A percentile compares a stretch with the other conserved stretches of the same genome.
These are phyloP conservation scores for Conistra vaccinii DNA, from an alignment of 2,888 invertebrate genomes.

Conservation along the genomic window DNA sequence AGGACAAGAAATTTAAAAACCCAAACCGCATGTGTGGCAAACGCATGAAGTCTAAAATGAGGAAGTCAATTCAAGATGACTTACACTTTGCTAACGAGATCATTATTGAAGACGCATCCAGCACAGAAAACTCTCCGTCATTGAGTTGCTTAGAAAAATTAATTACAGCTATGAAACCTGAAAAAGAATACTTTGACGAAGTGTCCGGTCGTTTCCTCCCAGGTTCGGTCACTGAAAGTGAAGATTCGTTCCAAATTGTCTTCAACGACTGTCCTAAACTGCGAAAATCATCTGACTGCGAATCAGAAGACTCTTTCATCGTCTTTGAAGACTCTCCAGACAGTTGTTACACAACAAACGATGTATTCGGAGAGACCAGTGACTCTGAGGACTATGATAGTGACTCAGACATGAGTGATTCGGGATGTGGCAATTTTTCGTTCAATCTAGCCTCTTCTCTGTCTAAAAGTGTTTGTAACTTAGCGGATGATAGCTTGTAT, in stretches of 20 bases:
- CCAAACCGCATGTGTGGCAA: slow-evolving; percentile 71
- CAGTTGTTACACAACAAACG: slow-evolving; percentile 83
- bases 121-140: slow-evolving; percentile 74
- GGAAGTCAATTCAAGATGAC: slow-evolving; percentile 77
- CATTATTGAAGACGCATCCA: slow-evolving; percentile 70
- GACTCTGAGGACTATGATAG: slow-evolving; percentile 71
- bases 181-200: slow-evolving; percentile 82
- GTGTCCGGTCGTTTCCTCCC: slow-evolving; percentile 81
- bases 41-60: slow-evolving; percentile 70
- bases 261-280: slow-evolving; percentile 78
- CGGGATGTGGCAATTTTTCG: slow-evolving; percentile 73
- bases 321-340: slow-evolving; percentile 86
- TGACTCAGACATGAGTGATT: slow-evolving; percentile 75
- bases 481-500: slow-evolving; percentile 84
- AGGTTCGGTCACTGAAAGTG: slow-evolving; percentile 76
- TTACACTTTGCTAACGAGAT: slow-evolving; percentile 78
- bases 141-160: slow-evolving; percentile 52
- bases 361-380: slow-evolving; percentile 78
- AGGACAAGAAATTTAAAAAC: slow-evolving; percentile 77
- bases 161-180: slow-evolving; percentile 38
- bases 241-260: slow-evolving; percentile 88
- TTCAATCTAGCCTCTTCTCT: slow-evolving; percentile 74
- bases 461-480: slow-evolving; percentile 82
- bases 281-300: slow-evolving; percentile 86
- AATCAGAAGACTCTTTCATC: slow-evolving; percentile 91